Conservation (phyloP, 2,113 vertebrate species). For the Nothobranchius furzeri region DNA sequence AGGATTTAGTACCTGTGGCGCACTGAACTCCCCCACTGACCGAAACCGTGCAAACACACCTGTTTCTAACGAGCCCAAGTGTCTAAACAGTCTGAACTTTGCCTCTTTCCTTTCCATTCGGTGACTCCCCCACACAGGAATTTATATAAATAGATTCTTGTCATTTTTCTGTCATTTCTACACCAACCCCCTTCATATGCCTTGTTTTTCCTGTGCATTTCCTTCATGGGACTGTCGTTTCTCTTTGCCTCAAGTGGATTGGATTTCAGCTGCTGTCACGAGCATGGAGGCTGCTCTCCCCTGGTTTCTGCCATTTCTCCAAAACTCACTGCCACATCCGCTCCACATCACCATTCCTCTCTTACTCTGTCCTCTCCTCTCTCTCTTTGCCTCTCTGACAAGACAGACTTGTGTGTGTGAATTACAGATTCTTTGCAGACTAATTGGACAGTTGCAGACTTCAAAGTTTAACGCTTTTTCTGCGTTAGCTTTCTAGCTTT, state of each 20-base stretch:
- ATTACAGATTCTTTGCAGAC: slow-evolving; percentile 50
- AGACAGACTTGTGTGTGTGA: slow-evolving; percentile 21
- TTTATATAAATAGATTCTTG: slow-evolving; percentile 14
- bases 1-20: slow-evolving; percentile 24
- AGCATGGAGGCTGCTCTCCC: slow-evolving; percentile 45
- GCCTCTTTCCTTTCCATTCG: slow-evolving; percentile 10
- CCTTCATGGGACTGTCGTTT: slow-evolving; percentile 49
- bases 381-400: slow-evolving; percentile 35
- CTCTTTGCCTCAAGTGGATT: slow-evolving; percentile 48
- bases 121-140: slow-evolving; percentile 24
- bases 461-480: slow-evolving; percentile 37
- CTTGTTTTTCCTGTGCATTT: slow-evolving; percentile 34
- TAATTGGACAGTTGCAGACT: slow-evolving; percentile 65
- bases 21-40: slow-evolving; percentile 34
- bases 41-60: slow-evolving; percentile 40
- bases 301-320: slow-evolving; percentile 61
- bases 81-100: slow-evolving; percentile 41
- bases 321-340: slow-evolving; percentile 63
- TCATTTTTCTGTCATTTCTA: slow-evolving; percentile 39
- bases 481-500: slow-evolving; percentile 13
- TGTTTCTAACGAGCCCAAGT: slow-evolving; percentile 36
- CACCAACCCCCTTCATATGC: slow-evolving; percentile 5
- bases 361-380: slow-evolving; percentile 34
- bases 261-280: slow-evolving; percentile 61
- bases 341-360: slow-evolving; percentile 51